These are phyloP conservation scores for Coreoperca whiteheadi DNA, from an alignment of 2,113 vertebrate species.

Conservation along the genomic window DNA sequence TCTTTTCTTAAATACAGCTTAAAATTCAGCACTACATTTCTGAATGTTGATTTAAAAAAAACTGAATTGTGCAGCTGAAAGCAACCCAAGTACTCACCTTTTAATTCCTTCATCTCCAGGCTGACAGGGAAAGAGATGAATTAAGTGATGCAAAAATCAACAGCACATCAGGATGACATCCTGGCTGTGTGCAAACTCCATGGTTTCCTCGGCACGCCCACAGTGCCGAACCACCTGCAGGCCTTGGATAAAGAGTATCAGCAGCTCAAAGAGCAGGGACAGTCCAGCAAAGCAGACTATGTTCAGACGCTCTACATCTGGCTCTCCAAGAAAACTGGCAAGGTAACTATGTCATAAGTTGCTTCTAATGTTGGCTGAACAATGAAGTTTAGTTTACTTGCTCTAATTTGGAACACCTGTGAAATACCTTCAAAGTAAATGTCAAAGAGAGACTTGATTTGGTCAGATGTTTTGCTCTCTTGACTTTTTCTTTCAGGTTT, in stretches of 20 bases:
- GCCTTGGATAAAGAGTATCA: slow-evolving; percentile 80
- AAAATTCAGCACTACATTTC: neutral
- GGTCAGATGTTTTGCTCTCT: too few species aligned
- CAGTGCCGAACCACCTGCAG: slow-evolving; percentile 78
- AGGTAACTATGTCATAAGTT: slow-evolving; percentile 52
- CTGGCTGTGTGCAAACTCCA: slow-evolving; percentile 81
- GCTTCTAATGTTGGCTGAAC: neutral
- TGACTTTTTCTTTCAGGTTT: too few species aligned
- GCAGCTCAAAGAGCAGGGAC: slow-evolving; percentile 79
- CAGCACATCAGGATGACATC: slow-evolving; percentile 79
- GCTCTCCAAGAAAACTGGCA: slow-evolving; percentile 77
- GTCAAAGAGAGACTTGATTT: neutral
- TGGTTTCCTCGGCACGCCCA: slow-evolving; percentile 70
- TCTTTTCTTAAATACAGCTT: neutral
- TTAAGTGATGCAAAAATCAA: slow-evolving; percentile 69
- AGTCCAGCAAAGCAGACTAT: slow-evolving; percentile 78
- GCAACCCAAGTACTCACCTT: neutral
- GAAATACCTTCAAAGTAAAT: neutral
- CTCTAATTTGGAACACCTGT: neutral
- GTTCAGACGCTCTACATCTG: slow-evolving; percentile 81
- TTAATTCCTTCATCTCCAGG: slow-evolving; percentile 31
- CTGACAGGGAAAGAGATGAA: slow-evolving; percentile 56
- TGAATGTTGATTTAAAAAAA: too few species aligned
- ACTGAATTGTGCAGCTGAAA: neutral
- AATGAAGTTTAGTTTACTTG: neutral